phyloP scores from a whole-genome alignment of 1,140 invertebrate species.

The Nebria ingens region DNA sequence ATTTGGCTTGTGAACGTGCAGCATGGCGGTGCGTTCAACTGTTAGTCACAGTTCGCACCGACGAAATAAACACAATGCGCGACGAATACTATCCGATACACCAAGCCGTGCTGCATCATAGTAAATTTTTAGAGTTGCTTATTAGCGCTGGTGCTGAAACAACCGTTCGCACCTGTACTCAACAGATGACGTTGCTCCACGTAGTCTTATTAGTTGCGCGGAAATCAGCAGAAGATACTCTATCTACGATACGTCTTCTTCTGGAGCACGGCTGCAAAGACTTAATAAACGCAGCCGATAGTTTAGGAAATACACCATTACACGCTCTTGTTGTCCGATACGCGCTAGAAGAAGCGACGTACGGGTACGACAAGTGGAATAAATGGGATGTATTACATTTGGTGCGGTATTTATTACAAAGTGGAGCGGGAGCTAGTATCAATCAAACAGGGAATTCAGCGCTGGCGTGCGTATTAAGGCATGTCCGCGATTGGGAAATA shows the following conservation, averaged over 20 bases:
- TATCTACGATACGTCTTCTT: constrained; percentile 51
- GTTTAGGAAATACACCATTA: constrained; percentile 52
- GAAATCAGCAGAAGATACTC: constrained; percentile 58
- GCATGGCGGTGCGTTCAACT: constrained; percentile 62
- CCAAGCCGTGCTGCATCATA: constrained; percentile 56
- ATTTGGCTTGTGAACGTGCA: constrained; percentile 55
- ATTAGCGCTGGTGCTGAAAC: constrained; percentile 55
- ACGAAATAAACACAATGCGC: constrained; percentile 63
- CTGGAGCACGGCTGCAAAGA: constrained; percentile 57
- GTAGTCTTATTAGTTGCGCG: constrained; percentile 52
- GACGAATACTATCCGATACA: constrained; percentile 69
- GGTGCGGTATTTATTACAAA: constrained; percentile 48
- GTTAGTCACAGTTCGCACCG: constrained; percentile 48
- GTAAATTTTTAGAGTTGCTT: constrained; percentile 53
- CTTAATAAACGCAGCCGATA: constrained; percentile 61
- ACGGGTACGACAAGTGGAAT: constrained; percentile 58
- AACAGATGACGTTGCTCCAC: constrained; percentile 62
- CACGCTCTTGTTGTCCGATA: constrained; percentile 59
- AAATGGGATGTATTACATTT: constrained; percentile 63
- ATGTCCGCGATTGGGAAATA: constrained; percentile 66
- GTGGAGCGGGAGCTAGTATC: constrained; percentile 54
- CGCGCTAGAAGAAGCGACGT: constrained; percentile 57
- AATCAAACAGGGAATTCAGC: constrained; percentile 62
- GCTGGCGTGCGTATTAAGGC: constrained; percentile 57
- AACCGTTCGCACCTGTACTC: constrained; percentile 56